A percentile compares a stretch with the other conserved stretches of the same genome.
phyloP scores from a whole-genome alignment of 2,888 invertebrate species.

The Tortrix viridana region DNA sequence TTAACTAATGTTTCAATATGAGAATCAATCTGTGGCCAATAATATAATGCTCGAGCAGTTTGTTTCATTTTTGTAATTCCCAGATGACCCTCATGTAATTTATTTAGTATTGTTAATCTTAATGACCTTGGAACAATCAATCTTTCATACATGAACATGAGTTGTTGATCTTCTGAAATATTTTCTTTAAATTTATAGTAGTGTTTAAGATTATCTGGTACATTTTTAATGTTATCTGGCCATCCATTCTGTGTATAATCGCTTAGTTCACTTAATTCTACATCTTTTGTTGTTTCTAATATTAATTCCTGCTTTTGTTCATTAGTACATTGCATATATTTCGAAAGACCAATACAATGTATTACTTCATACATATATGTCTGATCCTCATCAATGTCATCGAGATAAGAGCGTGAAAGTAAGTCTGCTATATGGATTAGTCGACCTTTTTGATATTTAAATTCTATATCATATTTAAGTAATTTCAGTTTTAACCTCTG shows the following conservation, averaged over 20 bases:
- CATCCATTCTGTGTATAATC: slow-evolving; percentile 40
- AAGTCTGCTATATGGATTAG: no score
- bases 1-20: no score
- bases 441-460: no score
- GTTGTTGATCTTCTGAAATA: slow-evolving; percentile 34
- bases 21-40: no score
- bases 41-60: no score
- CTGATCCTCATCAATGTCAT: no score
- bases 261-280: slow-evolving; percentile 21
- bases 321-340: slow-evolving; percentile 38
- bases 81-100: slow-evolving; percentile 54
- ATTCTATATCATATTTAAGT: slow-evolving; percentile 22
- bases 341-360: no score
- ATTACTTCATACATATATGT: no score
- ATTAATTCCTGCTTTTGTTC: slow-evolving; percentile 17
- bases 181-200: no score
- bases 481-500: slow-evolving; percentile 31
- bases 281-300: slow-evolving; percentile 37
- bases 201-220: slow-evolving; percentile 28
- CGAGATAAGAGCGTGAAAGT: no score
- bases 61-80: no score
- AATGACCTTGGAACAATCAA: slow-evolving; percentile 36
- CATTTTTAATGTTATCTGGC: slow-evolving; percentile 32
- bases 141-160: slow-evolving; percentile 39
- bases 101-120: no score